These are phyloP conservation scores for Phymastichus coffea DNA, from an alignment of 1,140 invertebrate species.

Conservation along the genomic window DNA sequence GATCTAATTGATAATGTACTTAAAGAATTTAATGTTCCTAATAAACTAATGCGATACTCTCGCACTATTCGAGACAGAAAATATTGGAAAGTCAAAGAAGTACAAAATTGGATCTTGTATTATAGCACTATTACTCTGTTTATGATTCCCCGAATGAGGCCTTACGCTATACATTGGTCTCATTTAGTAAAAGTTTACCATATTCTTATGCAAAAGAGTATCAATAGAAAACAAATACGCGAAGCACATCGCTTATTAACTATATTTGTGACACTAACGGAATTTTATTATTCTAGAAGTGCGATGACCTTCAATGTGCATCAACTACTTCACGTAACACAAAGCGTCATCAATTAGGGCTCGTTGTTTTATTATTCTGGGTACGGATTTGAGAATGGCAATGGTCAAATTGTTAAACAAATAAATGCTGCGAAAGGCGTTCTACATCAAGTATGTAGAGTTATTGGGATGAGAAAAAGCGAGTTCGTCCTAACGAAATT, in stretches of 20 bases:
- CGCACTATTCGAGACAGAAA: constrained; percentile 17
- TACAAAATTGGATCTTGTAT: too few relatives aligned
- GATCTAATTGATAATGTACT: too few relatives aligned
- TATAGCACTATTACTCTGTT: constrained; percentile 17
- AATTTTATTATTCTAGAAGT: too few relatives aligned
- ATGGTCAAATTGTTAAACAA: too few relatives aligned
- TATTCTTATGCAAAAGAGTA: constrained; percentile 23
- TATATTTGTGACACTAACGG: constrained; percentile 19
- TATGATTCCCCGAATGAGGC: neutral
- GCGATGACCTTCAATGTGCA: too few relatives aligned
- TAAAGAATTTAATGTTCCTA: too few relatives aligned
- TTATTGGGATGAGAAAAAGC: constrained; percentile 15
- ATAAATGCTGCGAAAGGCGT: too few relatives aligned
- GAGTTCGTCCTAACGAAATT: constrained; percentile 6
- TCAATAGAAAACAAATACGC: constrained; percentile 12
- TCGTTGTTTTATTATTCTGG: constrained; percentile 4
- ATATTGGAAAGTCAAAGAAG: constrained; percentile 28
- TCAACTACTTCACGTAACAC: constrained; percentile 12
- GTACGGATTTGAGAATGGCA: too few relatives aligned
- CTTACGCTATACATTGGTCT: too few relatives aligned
- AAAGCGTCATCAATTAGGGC: neutral
- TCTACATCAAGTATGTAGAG: constrained; percentile 22
- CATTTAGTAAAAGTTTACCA: constrained; percentile 21
- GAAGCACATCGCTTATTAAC: constrained; percentile 6
- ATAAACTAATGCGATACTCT: too few relatives aligned